These are phyloP conservation scores for Mastigias papua DNA, from an alignment of 30 jellyfish, hydroid and myxozoan species.

Conservation along the genomic window DNA sequence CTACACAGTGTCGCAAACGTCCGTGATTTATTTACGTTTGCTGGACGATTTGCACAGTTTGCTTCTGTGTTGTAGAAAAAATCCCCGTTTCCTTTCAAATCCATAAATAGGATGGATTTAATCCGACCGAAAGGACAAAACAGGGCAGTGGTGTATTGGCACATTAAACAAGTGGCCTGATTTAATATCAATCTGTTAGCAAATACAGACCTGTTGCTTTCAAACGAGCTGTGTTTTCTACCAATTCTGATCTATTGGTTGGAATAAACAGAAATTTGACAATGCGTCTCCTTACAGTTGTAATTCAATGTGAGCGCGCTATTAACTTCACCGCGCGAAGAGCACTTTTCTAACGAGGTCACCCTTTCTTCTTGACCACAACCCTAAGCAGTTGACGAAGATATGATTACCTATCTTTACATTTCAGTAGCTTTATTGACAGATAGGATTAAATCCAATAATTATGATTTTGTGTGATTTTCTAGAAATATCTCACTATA, in stretches of 20 bases:
- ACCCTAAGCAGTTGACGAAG: not conserved
- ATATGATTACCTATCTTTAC: not conserved
- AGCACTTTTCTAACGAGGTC: not conserved
- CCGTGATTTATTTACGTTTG: too few species aligned
- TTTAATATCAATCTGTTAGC: not conserved
- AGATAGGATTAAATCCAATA: not conserved
- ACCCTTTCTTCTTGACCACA: conserved; percentile 2
- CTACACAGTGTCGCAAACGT: too few species aligned
- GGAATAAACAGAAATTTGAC: not conserved
- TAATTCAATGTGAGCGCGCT: not conserved
- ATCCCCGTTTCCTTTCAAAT: conserved; percentile 4
- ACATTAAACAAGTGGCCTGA: conserved; percentile 3
- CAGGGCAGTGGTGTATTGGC: not conserved
- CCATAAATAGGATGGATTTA: not conserved
- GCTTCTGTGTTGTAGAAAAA: not conserved
- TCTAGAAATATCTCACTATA: not conserved
- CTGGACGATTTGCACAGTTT: not conserved
- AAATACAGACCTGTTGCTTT: not conserved
- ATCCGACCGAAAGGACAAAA: not conserved
- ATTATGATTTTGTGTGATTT: not conserved
- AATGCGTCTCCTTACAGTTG: not conserved
- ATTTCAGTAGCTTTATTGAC: not conserved
- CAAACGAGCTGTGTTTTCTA: not conserved
- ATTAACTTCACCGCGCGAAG: not conserved
- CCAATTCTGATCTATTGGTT: not conserved